Evolutionary conservation across 2,113 vertebrate genomes (phyloP).

Genomic region (Copsychus sechellarum): DNA sequence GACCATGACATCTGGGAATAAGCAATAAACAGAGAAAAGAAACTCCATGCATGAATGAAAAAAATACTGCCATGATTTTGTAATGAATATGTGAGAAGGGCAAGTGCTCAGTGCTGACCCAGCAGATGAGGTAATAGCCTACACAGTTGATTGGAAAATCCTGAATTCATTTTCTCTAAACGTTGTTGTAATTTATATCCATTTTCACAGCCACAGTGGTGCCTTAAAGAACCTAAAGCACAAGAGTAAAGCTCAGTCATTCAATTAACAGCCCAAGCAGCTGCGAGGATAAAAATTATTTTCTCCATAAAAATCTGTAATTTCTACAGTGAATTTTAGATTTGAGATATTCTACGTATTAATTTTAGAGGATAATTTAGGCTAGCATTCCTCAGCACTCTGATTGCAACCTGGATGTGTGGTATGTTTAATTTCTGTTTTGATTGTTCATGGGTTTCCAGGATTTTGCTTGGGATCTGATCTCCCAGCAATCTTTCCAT

Average conservation of each 20-base stretch:
- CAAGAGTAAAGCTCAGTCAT: not conserved
- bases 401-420: not conserved
- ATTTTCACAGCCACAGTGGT: not conserved
- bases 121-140: not conserved
- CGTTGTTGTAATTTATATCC: not conserved
- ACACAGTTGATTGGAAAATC: not conserved
- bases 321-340: not conserved
- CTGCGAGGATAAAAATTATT: not conserved
- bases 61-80: not conserved
- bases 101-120: not conserved
- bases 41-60: not conserved
- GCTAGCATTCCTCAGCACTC: not conserved
- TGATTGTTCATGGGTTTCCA: not conserved
- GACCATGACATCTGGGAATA: not conserved
- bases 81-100: not conserved
- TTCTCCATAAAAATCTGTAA: not conserved
- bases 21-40: not conserved
- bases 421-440: not conserved
- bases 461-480: not conserved
- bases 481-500: not conserved
- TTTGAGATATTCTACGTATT: not conserved
- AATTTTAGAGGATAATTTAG: not conserved
- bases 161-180: not conserved
- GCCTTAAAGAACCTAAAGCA: not conserved
- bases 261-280: not conserved